phyloP scores from a whole-genome alignment of 2,797 vertebrate genomes.

The Hylomyscus alleni region DNA sequence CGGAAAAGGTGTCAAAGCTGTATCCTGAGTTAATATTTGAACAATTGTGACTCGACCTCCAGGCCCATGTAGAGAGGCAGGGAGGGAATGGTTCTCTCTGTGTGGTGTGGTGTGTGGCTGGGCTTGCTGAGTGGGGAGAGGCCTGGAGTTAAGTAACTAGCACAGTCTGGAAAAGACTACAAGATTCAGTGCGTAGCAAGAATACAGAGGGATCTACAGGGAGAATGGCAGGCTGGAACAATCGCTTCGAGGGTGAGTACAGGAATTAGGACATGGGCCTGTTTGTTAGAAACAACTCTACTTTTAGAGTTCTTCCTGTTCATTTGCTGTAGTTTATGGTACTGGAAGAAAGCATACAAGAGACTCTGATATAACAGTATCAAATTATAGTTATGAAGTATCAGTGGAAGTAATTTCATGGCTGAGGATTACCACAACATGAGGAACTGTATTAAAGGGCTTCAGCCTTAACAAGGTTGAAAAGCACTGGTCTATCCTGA shows the following conservation, averaged over 20 bases:
- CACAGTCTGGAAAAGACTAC: background rate
- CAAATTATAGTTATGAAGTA: background rate
- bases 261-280: slow-evolving; percentile 13
- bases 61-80: background rate
- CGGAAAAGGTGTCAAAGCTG: background rate
- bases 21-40: background rate
- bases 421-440: background rate
- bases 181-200: background rate
- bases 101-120: background rate
- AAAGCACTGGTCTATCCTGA: background rate
- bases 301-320: slow-evolving; percentile 53
- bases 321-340: slow-evolving; percentile 56
- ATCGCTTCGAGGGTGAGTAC: background rate
- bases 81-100: background rate
- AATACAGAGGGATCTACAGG: background rate
- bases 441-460: background rate
- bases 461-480: background rate
- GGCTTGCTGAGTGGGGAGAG: background rate
- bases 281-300: slow-evolving; percentile 15
- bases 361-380: background rate
- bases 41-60: background rate
- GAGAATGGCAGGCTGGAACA: slow-evolving; percentile 19
- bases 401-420: background rate
- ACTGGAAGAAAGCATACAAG: background rate
- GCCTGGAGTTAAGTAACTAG: background rate